phyloP scores from a whole-genome alignment of 2,888 invertebrate species.

The Phaedon cochleariae region DNA sequence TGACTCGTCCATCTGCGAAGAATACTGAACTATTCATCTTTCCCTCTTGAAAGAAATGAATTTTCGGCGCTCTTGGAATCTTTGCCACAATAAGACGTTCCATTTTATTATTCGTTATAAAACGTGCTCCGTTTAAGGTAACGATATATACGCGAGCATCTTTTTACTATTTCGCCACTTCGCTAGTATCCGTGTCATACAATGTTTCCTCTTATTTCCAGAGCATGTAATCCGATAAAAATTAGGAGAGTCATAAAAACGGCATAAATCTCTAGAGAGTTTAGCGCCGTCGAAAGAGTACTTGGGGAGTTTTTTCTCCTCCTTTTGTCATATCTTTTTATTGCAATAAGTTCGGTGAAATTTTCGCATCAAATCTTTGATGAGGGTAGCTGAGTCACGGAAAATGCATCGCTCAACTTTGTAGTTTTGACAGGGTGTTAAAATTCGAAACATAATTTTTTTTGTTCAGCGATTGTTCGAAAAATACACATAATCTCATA shows the following conservation, averaged over 20 bases:
- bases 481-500: no score
- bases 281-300: constrained; percentile 30
- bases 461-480: no score
- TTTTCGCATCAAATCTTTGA: constrained; percentile 24
- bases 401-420: no score
- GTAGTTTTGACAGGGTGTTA: no score
- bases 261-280: constrained; percentile 31
- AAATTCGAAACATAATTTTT: no score
- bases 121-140: constrained; percentile 24
- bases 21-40: no score
- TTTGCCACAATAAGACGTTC: constrained; percentile 24
- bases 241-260: constrained; percentile 36
- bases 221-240: constrained; percentile 32
- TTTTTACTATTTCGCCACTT: constrained; percentile 27
- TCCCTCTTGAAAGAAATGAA: no score
- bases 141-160: constrained; percentile 22
- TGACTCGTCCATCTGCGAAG: no score
- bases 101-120: constrained; percentile 30
- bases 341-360: constrained; percentile 26
- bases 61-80: not conserved
- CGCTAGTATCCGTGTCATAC: constrained; percentile 27
- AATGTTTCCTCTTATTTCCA: constrained; percentile 28
- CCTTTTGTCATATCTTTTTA: constrained; percentile 28
- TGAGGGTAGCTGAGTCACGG: not conserved
- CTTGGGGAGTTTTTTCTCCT: constrained; percentile 30